Base-by-base conservation (phyloP, 2,113 vertebrate genomes). In the Barbus barbus region DNA sequence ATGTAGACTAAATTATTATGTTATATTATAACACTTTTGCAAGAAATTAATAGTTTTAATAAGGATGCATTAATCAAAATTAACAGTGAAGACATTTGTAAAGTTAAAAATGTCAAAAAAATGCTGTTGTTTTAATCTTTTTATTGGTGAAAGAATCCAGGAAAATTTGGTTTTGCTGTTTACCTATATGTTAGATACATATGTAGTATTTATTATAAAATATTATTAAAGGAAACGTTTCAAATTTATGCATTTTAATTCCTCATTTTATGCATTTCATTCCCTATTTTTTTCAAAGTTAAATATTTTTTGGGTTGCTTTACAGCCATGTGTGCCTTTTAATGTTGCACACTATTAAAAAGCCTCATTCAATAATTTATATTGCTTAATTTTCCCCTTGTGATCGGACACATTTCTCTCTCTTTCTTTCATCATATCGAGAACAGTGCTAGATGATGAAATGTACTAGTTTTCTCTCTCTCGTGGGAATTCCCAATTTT, bases 331-430 rank as follows among this genome's bases (percentile, higher is more conserved):
- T 51, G 69, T 9, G 24, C 38, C 13, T 38, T n/a, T 48, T 73
- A 71, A 83, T 31, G 38, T 38, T 58, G 63, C 46, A 22, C 63
- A 13, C 33, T 24, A 28, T 86, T 83, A 87, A 84, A 86, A 89
- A 77, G 79, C 76, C 81, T 82, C 81, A 31, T 78, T 86, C 33
- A 87, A 83, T 83, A 77, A 87, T 87, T 86, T 63, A 85, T 82
- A 71, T 84, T 26, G 22, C 24, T 69, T 84, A 41, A 83, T 84
- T 77, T 81, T 58, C 67, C 67, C 44, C 38, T 65, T 24, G 82
- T 53, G 9, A 82, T 82, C 14, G 63, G 74, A 56, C 79, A 18
- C 41, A 31, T 38, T 82, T 82, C 48, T 33, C 63, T 53, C 20
- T 51, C 18, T 61, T 41, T 46, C 26, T 60, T 18, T 67, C 61